A percentile compares a stretch with the other conserved stretches of the same genome.
These are phyloP conservation scores for Acanthiza pusilla DNA, from an alignment of 2,797 vertebrate species.

Conservation along the genomic window DNA sequence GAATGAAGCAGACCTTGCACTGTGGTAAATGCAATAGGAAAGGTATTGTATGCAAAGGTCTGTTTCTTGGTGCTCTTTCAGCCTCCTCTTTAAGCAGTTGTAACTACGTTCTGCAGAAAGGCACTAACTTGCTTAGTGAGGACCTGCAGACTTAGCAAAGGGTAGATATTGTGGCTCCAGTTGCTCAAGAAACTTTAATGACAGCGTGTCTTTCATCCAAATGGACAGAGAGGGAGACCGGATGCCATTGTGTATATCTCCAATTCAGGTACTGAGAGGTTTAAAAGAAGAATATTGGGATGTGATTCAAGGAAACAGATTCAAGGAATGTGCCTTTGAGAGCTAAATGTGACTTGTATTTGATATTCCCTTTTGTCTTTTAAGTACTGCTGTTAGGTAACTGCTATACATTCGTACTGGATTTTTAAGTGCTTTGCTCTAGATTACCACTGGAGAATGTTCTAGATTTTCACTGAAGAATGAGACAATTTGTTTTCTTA, in stretches of 20 bases:
- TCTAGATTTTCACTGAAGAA: neutral
- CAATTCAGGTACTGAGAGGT: neutral
- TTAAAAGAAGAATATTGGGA: rapidly evolving
- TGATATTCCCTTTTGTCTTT: neutral
- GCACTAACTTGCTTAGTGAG: neutral
- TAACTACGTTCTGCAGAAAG: neutral
- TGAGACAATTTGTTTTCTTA: neutral
- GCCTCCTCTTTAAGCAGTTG: neutral
- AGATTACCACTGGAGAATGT: neutral
- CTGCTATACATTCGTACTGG: neutral
- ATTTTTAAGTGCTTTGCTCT: neutral
- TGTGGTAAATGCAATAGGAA: neutral
- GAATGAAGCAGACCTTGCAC: neutral
- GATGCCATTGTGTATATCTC: rapidly evolving
- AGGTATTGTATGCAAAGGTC: neutral
- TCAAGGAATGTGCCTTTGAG: neutral
- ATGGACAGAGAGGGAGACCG: neutral
- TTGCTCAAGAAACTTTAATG: neutral
- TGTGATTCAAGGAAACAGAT: neutral
- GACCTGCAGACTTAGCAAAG: rapidly evolving
- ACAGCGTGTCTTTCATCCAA: neutral
- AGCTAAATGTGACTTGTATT: neutral
- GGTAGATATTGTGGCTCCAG: neutral
- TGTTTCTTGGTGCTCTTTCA: neutral
- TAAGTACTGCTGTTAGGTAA: neutral